These are phyloP conservation scores for Odontesthes bonariensis DNA, from an alignment of 2,113 vertebrate species.

Conservation along the genomic window DNA sequence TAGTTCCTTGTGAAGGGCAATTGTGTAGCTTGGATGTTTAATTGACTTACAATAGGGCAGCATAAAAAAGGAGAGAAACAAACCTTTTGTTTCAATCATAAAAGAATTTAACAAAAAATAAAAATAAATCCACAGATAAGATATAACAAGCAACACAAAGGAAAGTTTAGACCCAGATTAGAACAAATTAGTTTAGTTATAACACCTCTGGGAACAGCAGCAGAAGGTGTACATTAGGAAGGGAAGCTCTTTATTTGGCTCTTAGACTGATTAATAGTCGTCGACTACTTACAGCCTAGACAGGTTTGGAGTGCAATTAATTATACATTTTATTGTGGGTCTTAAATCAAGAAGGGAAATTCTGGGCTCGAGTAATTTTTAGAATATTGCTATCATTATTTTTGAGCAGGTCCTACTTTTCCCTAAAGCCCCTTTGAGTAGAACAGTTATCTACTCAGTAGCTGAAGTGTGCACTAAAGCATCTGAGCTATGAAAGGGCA, in stretches of 20 bases:
- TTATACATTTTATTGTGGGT: conserved; percentile 51
- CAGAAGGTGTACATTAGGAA: conserved; percentile 55
- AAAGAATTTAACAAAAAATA: background rate
- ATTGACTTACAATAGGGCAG: background rate
- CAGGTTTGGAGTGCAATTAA: conserved; percentile 54
- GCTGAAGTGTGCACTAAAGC: conserved; percentile 32
- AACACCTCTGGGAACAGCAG: conserved; percentile 39
- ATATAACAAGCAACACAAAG: conserved; percentile 28
- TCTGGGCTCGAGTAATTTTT: conserved; percentile 56
- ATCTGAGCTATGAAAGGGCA: conserved; percentile 45
- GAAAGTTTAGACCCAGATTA: conserved; percentile 26
- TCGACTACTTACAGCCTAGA: conserved; percentile 51
- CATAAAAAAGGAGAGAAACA: conserved; percentile 1
- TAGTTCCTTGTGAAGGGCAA: conserved; percentile 47
- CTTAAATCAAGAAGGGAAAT: conserved; percentile 66
- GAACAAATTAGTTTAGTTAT: conserved; percentile 38
- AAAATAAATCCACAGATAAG: conserved; percentile 2
- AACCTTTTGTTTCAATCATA: conserved; percentile 35
- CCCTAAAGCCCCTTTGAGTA: conserved; percentile 37
- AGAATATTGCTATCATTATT: conserved; percentile 63
- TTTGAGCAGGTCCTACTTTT: conserved; percentile 50
- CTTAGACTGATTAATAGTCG: conserved; percentile 61
- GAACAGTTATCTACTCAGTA: conserved; percentile 39
- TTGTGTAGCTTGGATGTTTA: conserved; percentile 42
- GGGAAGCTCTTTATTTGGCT: conserved; percentile 58